Conservation (phyloP, 2,888 invertebrate species). For the Lasioglossum zephyrum region DNA sequence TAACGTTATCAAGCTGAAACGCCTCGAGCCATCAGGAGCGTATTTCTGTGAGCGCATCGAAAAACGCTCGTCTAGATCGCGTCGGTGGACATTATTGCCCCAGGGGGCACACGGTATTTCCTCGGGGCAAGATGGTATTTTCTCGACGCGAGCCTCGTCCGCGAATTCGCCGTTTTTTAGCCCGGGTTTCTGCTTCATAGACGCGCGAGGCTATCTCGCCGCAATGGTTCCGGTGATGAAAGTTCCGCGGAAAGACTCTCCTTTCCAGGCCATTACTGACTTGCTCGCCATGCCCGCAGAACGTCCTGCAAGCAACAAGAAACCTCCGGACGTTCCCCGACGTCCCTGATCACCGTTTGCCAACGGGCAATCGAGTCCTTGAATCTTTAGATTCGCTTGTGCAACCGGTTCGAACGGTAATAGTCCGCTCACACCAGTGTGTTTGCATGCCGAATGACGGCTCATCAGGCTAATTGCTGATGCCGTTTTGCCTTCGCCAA, state of each 20-base stretch:
- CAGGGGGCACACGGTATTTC: neutral
- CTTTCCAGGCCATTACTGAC: constrained; percentile 45
- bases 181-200: constrained; percentile 25
- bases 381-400: neutral
- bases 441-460: neutral
- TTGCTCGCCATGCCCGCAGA: neutral
- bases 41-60: constrained; percentile 9
- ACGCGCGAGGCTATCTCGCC: constrained; percentile 19
- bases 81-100: constrained; percentile 8
- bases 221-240: constrained; percentile 44
- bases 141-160: neutral
- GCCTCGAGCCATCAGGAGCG: neutral
- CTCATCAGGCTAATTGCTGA: constrained; percentile 8
- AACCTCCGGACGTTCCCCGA: constrained; percentile 21
- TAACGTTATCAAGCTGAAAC: constrained; percentile 12
- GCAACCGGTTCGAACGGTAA: neutral
- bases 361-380: constrained; percentile 7
- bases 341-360: constrained; percentile 21
- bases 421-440: neutral
- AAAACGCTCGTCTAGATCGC: constrained; percentile 10
- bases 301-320: constrained; percentile 11
- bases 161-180: constrained; percentile 33
- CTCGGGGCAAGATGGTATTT: neutral
- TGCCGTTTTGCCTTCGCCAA: neutral
- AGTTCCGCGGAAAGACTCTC: constrained; percentile 40